These are phyloP conservation scores for Coecobrya sp. DNA, from an alignment of 2,888 invertebrate genomes.

Conservation along the genomic window DNA sequence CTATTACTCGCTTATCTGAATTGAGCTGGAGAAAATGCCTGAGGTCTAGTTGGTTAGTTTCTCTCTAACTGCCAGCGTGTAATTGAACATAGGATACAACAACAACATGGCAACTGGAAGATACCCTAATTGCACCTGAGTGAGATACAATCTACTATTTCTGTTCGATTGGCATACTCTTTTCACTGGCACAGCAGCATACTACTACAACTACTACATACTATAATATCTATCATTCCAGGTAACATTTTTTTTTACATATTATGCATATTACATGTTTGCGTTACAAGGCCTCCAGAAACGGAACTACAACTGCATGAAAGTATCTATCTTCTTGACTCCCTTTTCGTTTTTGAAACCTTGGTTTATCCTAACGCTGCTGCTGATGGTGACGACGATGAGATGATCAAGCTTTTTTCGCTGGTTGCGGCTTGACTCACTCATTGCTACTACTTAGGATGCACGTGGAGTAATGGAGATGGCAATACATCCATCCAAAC, in stretches of 20 bases:
- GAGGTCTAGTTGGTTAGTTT: background rate
- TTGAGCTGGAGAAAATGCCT: conserved; percentile 43
- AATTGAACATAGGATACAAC: conserved; percentile 26
- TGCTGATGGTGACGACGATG: background rate
- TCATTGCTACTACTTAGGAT: conserved; percentile 33
- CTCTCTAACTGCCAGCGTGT: conserved; percentile 11
- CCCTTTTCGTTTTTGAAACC: conserved; percentile 2
- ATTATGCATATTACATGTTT: conserved; percentile 58
- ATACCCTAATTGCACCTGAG: conserved; percentile 63
- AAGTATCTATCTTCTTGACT: background rate
- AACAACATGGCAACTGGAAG: conserved; percentile 62
- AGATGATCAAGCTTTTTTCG: conserved; percentile 18
- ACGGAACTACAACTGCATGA: conserved; percentile 43
- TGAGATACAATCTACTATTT: conserved; percentile 60
- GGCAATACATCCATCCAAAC: conserved; percentile 37
- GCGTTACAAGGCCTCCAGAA: conserved; percentile 60
- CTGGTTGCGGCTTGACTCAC: background rate
- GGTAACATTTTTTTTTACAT: background rate
- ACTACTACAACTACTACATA: background rate
- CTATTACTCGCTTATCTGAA: conserved; percentile 36
- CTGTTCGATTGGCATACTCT: background rate
- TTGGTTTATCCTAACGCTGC: background rate
- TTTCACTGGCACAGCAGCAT: background rate
- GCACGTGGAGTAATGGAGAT: conserved; percentile 55
- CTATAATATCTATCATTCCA: background rate